Conservation (phyloP, 1,140 invertebrate species). For the Heterodera carotae region DNA sequence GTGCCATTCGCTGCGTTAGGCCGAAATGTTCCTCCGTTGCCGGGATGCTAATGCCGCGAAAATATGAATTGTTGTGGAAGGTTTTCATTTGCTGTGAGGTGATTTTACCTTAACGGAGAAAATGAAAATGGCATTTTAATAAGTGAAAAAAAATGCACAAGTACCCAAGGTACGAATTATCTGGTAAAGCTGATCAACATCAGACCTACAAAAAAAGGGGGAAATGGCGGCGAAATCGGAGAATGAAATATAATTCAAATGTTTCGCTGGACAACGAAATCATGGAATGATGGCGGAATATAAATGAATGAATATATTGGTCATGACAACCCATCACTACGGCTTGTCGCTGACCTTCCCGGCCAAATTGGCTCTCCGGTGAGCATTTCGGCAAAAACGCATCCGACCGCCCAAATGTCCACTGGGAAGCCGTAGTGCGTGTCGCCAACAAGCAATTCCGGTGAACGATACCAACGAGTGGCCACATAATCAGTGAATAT, state of each 20-base stretch:
- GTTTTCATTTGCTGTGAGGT: constrained; percentile 89
- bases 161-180: constrained; percentile 80
- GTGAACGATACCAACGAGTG: constrained; percentile 83
- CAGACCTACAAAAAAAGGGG: constrained; percentile 74
- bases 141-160: too few species aligned
- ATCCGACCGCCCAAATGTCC: constrained; percentile 85
- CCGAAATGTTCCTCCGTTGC: constrained; percentile 73
- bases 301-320: too few species aligned
- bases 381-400: constrained; percentile 89
- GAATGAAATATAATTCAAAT: background rate
- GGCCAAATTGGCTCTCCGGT: constrained; percentile 86
- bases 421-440: constrained; percentile 94
- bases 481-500: constrained; percentile 99
- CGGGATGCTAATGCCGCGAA: constrained; percentile 80
- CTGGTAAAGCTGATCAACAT: constrained; percentile 94
- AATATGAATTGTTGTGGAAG: constrained; percentile 93
- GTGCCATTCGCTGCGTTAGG: background rate
- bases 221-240: background rate
- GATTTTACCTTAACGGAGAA: constrained; percentile 75
- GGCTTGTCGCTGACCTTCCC: constrained; percentile 70
- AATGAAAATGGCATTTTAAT: background rate
- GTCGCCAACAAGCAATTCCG: constrained; percentile 90
- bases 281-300: too few species aligned
- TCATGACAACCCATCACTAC: background rate
- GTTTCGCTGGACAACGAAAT: too few species aligned